Conservation (phyloP, 2,113 vertebrate genomes). For the Phodopus roborovskii region DNA sequence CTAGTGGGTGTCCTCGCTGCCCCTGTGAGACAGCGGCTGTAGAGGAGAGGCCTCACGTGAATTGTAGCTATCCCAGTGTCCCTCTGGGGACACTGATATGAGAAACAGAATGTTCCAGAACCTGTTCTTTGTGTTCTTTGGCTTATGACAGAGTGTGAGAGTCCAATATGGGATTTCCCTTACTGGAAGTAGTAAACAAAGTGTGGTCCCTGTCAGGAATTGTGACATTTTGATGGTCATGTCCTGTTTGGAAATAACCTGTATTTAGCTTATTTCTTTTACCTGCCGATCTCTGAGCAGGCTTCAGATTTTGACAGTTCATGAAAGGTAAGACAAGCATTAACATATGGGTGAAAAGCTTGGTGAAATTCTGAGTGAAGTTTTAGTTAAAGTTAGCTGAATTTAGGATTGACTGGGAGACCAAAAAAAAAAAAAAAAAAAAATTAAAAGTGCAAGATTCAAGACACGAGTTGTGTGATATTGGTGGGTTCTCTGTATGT, state of each 20-base stretch:
- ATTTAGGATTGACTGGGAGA: conserved; percentile 83
- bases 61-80: conserved; percentile 22
- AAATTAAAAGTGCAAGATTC: conserved; percentile 84
- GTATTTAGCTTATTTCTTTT: conserved; percentile 36
- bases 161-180: conserved; percentile 38
- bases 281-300: conserved; percentile 40
- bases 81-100: neutral
- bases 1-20: conserved; percentile 74
- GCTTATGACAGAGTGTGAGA: no score
- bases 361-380: conserved; percentile 65
- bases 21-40: neutral
- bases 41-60: conserved; percentile 62
- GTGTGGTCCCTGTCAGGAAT: conserved; percentile 8
- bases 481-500: conserved; percentile 81
- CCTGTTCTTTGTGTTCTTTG: neutral
- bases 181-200: conserved; percentile 40
- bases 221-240: conserved; percentile 48
- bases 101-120: conserved; percentile 14
- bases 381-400: conserved; percentile 70
- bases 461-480: conserved; percentile 81
- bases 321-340: conserved; percentile 68
- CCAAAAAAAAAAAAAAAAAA: conserved; percentile 87
- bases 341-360: conserved; percentile 52
- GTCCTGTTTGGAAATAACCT: conserved; percentile 50
- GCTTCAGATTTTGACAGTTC: conserved; percentile 61